Percentiles rank a stretch among this genome's conserved stretches.
Evolutionary conservation across 1,140 invertebrate species (phyloP).

Genomic region (Sycophaga agraensis): DNA sequence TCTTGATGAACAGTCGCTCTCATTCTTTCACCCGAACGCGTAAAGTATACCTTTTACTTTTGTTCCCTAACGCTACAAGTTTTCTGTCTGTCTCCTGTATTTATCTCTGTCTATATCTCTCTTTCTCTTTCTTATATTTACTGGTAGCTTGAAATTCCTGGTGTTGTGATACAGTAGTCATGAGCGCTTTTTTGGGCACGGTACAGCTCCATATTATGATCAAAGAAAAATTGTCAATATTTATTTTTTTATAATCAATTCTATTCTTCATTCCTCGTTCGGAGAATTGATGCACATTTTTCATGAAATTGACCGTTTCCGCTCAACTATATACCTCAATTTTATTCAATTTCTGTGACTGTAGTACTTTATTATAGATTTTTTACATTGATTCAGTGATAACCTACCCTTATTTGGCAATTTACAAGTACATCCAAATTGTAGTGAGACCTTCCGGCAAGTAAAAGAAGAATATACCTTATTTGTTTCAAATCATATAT

Average conservation of each 20-base stretch:
- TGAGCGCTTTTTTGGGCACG: slow-evolving; percentile 53
- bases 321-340: neutral
- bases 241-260: slow-evolving; percentile 16
- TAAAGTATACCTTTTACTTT: slow-evolving; percentile 31
- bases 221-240: slow-evolving; percentile 9
- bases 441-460: neutral
- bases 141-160: slow-evolving; percentile 54
- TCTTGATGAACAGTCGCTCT: slow-evolving; percentile 25
- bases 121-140: slow-evolving; percentile 38
- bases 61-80: slow-evolving; percentile 31
- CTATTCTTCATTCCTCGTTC: slow-evolving; percentile 35
- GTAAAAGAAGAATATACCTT: too few species aligned
- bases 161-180: slow-evolving; percentile 55
- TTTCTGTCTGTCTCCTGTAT: slow-evolving; percentile 35
- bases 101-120: slow-evolving; percentile 31
- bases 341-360: slow-evolving; percentile 31
- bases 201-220: slow-evolving; percentile 37
- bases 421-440: slow-evolving; percentile 7
- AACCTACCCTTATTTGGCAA: neutral
- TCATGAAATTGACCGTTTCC: slow-evolving; percentile 39
- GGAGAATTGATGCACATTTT: slow-evolving; percentile 43
- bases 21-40: slow-evolving; percentile 31
- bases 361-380: slow-evolving; percentile 17
- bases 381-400: slow-evolving; percentile 10
- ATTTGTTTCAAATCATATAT: too few species aligned